A percentile compares a stretch with the other conserved stretches of the same genome.
These are phyloP conservation scores for Cheirogaleus major DNA, from an alignment of 2,797 vertebrate species.

Conservation along the genomic window DNA sequence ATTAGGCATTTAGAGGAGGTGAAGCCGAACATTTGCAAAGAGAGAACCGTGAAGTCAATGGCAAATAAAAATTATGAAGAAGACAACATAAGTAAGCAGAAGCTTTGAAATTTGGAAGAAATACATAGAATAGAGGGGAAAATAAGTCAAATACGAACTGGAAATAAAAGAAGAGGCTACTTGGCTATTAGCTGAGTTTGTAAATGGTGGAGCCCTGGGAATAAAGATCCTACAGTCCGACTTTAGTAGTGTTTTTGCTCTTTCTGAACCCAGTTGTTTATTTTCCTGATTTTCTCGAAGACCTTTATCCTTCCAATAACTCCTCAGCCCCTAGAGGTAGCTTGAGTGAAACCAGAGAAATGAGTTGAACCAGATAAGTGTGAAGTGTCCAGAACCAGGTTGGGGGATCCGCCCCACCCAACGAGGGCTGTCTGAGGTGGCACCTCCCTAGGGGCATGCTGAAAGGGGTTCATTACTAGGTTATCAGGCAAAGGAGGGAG, in stretches of 20 bases:
- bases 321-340: not conserved
- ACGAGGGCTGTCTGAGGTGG: not conserved
- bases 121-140: not conserved
- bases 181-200: not conserved
- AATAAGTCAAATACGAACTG: not conserved
- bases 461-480: not conserved
- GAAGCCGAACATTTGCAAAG: not conserved
- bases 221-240: not conserved
- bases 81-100: not conserved
- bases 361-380: not conserved
- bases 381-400: not conserved
- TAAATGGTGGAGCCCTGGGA: not conserved
- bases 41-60: not conserved
- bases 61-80: not conserved
- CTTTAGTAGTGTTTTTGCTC: not conserved
- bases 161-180: not conserved
- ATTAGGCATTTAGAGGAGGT: not conserved
- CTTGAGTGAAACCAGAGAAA: not conserved
- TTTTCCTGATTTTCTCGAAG: not conserved
- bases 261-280: not conserved
- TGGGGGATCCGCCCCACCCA: not conserved
- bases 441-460: not conserved
- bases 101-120: not conserved
- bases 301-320: not conserved
- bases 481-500: not conserved